phyloP scores from a whole-genome alignment of 2,797 vertebrate genomes.

The Acipenser ruthenus region DNA sequence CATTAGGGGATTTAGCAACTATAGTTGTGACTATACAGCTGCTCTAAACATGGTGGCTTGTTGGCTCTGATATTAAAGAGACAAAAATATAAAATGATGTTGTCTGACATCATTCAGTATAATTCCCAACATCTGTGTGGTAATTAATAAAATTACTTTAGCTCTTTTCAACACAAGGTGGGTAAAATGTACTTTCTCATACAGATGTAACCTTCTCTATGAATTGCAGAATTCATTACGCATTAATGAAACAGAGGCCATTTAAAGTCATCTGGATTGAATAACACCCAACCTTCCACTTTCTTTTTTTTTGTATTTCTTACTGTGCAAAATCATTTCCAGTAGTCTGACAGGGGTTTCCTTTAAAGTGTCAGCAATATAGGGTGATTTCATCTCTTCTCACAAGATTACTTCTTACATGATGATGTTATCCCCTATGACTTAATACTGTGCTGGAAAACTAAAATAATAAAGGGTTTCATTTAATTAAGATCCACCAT shows the following conservation, averaged over 20 bases:
- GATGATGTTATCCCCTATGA: constrained; percentile 50
- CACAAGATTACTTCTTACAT: constrained; percentile 38
- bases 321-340: constrained; percentile 28
- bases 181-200: constrained; percentile 19
- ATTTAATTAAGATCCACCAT: neutral
- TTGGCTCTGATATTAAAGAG: no score
- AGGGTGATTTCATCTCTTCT: constrained; percentile 52
- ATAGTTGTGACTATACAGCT: no score
- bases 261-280: constrained; percentile 33
- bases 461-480: constrained; percentile 4
- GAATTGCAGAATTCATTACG: constrained; percentile 15
- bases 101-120: neutral
- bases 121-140: neutral
- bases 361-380: constrained; percentile 41
- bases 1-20: no score
- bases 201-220: constrained; percentile 27
- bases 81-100: no score
- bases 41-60: no score
- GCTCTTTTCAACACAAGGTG: constrained; percentile 32
- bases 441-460: constrained; percentile 52
- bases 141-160: neutral
- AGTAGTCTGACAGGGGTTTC: constrained; percentile 43
- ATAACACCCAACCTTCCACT: constrained; percentile 15
- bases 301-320: neutral
- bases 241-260: constrained; percentile 33